Evolutionary conservation across 2,888 invertebrate species (phyloP).

Genomic region (Scotopteryx bipunctaria): DNA sequence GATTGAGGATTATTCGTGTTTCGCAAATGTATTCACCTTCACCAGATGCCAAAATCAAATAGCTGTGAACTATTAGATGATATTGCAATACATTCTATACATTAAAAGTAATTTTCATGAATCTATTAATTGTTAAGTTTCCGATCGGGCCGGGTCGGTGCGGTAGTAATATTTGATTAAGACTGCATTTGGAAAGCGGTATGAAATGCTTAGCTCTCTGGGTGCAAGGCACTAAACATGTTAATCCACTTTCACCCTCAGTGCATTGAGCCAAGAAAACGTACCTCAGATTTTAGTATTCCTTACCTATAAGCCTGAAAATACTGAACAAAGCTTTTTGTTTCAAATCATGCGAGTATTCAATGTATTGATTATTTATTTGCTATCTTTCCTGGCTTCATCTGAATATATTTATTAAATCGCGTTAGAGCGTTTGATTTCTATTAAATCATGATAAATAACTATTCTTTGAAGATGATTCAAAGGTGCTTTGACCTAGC

Average conservation of each 20-base stretch:
- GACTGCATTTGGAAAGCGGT: slow-evolving; percentile 58
- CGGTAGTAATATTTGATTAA: slow-evolving; percentile 19
- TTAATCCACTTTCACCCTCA: slow-evolving; percentile 67
- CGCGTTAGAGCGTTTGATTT: not conserved
- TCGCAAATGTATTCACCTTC: not conserved
- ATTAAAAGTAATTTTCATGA: slow-evolving; percentile 7
- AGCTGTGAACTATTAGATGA: not conserved
- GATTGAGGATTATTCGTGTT: not conserved
- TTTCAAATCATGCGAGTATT: too few relatives aligned
- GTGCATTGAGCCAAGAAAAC: slow-evolving; percentile 35
- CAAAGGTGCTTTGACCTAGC: slow-evolving; percentile 20
- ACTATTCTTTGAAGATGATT: slow-evolving; percentile 23
- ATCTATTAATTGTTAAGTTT: slow-evolving; percentile 12
- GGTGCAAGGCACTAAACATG: slow-evolving; percentile 52
- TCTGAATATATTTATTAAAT: too few relatives aligned
- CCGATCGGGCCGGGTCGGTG: slow-evolving; percentile 6
- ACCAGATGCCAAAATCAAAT: not conserved
- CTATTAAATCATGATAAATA: slow-evolving; percentile 5
- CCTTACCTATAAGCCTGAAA: too few relatives aligned
- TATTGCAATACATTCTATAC: not conserved
- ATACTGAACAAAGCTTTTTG: too few relatives aligned
- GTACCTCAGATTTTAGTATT: too few relatives aligned
- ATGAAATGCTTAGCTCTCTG: slow-evolving; percentile 53
- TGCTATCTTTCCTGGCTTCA: too few relatives aligned
- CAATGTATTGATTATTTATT: too few relatives aligned